Evolutionary conservation across 2,888 invertebrate genomes (phyloP).

Genomic region (Acleris sparsana): DNA sequence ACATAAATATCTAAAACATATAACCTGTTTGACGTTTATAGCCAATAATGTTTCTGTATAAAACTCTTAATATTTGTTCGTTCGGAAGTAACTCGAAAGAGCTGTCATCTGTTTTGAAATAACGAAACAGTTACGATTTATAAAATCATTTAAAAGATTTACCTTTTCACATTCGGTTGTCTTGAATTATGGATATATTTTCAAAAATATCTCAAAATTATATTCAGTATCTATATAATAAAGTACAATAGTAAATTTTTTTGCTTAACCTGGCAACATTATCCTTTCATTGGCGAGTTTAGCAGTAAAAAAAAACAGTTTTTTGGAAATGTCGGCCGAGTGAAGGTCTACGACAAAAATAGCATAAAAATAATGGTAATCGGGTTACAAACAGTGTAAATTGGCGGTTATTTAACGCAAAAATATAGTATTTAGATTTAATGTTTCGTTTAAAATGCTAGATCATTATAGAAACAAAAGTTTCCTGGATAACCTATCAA

Average conservation of each 20-base stretch:
- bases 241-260: conserved; percentile 4
- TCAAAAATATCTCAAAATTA: no score
- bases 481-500: conserved; percentile 61
- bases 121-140: not conserved
- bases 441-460: conserved; percentile 3
- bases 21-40: not conserved
- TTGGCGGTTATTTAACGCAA: conserved; percentile 37
- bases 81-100: not conserved
- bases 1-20: no score
- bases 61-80: not conserved
- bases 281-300: conserved; percentile 34
- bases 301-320: conserved; percentile 45
- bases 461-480: conserved; percentile 11
- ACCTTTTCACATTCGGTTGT: no score
- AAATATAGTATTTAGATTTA: conserved; percentile 3
- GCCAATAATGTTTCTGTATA: not conserved
- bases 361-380: conserved; percentile 47
- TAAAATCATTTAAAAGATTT: no score
- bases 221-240: no score
- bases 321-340: conserved; percentile 64
- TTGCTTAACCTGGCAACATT: conserved; percentile 11
- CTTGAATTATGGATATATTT: no score
- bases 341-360: conserved; percentile 48
- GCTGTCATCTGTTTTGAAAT: not conserved
- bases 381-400: conserved; percentile 41